Conservation (phyloP, 2,888 invertebrate species). For the Perizoma affinitatum region DNA sequence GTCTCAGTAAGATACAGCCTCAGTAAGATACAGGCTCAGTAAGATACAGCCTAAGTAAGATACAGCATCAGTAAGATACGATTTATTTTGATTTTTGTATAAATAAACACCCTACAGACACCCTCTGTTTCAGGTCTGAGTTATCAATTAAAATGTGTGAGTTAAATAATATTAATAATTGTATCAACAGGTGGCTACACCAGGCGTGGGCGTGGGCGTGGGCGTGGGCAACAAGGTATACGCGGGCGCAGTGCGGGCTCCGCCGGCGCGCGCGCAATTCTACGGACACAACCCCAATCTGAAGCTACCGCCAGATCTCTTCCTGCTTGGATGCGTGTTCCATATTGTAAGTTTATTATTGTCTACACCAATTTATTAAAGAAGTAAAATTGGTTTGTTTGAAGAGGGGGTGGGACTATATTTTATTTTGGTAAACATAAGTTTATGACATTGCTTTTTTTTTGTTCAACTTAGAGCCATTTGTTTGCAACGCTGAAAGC, state of each 20-base stretch:
- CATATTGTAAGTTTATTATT: slow-evolving; percentile 85
- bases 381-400: too few species aligned
- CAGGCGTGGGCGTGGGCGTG: slow-evolving; percentile 39
- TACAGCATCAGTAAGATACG: too few species aligned
- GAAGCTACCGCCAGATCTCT: slow-evolving; percentile 94
- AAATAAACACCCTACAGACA: too few species aligned
- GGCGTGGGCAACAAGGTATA: slow-evolving; percentile 60
- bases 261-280: slow-evolving; percentile 90
- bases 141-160: neutral
- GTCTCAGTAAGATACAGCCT: too few species aligned
- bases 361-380: too few species aligned
- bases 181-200: slow-evolving; percentile 23
- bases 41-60: too few species aligned
- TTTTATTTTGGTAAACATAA: too few species aligned
- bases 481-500: too few species aligned
- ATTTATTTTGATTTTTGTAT: too few species aligned
- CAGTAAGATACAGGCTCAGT: too few species aligned
- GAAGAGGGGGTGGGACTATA: too few species aligned
- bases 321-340: slow-evolving; percentile 96
- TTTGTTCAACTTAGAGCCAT: neutral
- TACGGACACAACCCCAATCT: slow-evolving; percentile 97
- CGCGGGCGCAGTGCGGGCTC: slow-evolving; percentile 76
- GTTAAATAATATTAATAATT: neutral
- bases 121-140: neutral
- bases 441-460: too few species aligned